These are phyloP conservation scores for Benthosema pterotum DNA, from an alignment of 2,797 vertebrate species.

Conservation along the genomic window DNA sequence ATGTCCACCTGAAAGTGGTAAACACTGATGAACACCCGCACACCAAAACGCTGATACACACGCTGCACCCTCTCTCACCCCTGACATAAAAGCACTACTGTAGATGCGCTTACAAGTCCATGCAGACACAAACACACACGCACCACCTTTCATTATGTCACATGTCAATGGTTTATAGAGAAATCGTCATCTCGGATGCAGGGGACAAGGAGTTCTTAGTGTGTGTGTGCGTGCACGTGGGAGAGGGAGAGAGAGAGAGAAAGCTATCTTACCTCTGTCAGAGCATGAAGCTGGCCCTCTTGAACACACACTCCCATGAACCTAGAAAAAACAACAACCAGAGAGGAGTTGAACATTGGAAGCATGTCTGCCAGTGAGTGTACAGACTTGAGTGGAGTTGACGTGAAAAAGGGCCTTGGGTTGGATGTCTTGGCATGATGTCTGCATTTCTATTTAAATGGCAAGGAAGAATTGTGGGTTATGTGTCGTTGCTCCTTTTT, in stretches of 20 bases:
- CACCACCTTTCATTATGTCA: conserved; percentile 30
- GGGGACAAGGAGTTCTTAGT: neutral
- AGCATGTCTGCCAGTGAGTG: neutral
- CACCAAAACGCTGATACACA: neutral
- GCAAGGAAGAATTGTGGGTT: no score
- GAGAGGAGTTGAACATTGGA: neutral
- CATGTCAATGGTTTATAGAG: conserved; percentile 7
- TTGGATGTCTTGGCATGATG: no score
- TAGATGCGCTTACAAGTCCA: neutral
- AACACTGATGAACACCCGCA: conserved; percentile 6
- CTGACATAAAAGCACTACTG: neutral
- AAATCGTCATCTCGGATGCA: conserved; percentile 4
- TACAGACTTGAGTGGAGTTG: neutral
- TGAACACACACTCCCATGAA: conserved; percentile 98
- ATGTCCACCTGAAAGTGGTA: conserved; percentile 37
- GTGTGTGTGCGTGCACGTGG: neutral
- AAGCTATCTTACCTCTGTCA: conserved; percentile 91
- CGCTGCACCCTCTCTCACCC: conserved; percentile 4
- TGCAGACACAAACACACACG: neutral
- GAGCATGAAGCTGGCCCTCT: conserved; percentile 95
- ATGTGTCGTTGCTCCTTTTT: no score
- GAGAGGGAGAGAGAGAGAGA: neutral
- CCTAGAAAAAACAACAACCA: conserved; percentile 78
- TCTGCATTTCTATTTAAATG: no score
- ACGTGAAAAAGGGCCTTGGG: no score